Percentiles rank a stretch among this genome's conserved stretches.
Evolutionary conservation across 2,888 invertebrate species (phyloP).

Genomic region (Chymomyza procnemis): DNA sequence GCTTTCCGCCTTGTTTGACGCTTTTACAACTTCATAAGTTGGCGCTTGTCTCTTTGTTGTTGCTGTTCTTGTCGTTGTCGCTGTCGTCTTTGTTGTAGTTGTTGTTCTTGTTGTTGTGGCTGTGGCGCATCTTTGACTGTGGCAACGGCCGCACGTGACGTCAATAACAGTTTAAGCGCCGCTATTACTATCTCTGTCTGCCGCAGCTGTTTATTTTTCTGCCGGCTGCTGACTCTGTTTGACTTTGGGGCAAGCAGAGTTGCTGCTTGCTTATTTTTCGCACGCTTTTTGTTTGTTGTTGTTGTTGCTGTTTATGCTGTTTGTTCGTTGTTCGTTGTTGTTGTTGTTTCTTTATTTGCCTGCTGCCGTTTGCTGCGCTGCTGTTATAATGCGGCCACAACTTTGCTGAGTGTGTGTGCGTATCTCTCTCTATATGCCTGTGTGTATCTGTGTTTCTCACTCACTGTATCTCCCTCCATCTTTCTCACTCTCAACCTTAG

Average conservation of each 20-base stretch:
- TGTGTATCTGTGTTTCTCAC: constrained; percentile 15
- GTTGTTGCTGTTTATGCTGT: constrained; percentile 18
- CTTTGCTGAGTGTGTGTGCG: constrained; percentile 35
- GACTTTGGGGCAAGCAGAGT: background rate
- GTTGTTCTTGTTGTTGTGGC: constrained; percentile 5
- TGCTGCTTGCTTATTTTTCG: constrained; percentile 31
- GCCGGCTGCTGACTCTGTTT: constrained; percentile 23
- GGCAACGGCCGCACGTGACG: constrained; percentile 35
- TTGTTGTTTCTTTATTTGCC: constrained; percentile 6
- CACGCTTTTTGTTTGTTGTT: constrained; percentile 42
- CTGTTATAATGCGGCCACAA: constrained; percentile 52
- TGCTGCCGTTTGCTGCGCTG: constrained; percentile 54
- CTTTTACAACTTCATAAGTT: constrained; percentile 64
- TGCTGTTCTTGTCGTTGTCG: constrained; percentile 5
- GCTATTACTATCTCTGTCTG: background rate
- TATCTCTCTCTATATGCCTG: constrained; percentile 22
- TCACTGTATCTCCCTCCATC: too few species aligned
- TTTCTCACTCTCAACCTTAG: constrained; percentile 34
- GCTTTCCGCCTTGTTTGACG: constrained; percentile 32
- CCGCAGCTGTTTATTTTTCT: background rate
- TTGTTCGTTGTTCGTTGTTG: background rate
- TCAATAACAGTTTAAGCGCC: constrained; percentile 21
- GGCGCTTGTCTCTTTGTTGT: constrained; percentile 8
- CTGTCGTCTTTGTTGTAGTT: background rate
- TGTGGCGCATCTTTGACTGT: constrained; percentile 51